Conservation (phyloP, 2,797 vertebrate genomes). For the Rhinogobio ventralis region DNA sequence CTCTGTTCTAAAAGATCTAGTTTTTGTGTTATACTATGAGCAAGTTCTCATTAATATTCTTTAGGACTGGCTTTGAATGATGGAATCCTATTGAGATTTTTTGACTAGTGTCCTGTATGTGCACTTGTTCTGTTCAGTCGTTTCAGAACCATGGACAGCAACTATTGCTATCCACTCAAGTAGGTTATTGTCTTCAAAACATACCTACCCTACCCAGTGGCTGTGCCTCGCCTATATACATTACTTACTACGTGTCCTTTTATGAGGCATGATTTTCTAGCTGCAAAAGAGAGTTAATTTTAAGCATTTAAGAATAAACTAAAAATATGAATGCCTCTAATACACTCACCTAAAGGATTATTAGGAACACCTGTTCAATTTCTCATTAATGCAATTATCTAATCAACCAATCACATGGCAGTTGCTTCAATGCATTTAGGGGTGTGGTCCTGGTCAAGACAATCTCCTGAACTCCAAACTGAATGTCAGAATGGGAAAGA, state of each 20-base stretch:
- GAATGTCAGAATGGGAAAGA: too few species aligned
- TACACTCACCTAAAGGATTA: too few species aligned
- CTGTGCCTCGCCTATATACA: background rate
- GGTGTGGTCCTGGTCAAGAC: too few species aligned
- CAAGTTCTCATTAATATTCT: background rate
- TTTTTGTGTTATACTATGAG: background rate
- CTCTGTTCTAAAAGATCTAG: background rate
- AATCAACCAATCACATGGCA: too few species aligned
- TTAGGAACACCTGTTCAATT: too few species aligned
- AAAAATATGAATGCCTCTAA: too few species aligned
- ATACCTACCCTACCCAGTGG: background rate
- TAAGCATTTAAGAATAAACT: too few species aligned
- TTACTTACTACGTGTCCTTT: background rate
- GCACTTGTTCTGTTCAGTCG: too few species aligned
- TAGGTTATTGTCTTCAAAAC: background rate
- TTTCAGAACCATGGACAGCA: slow-evolving; percentile 41
- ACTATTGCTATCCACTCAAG: background rate
- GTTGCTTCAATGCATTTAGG: too few species aligned
- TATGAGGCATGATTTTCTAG: too few species aligned
- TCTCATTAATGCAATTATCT: too few species aligned
- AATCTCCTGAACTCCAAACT: too few species aligned
- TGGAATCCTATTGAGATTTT: background rate
- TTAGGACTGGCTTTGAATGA: background rate
- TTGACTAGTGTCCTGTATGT: background rate
- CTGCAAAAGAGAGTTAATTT: background rate